A percentile compares a stretch with the other conserved stretches of the same genome.
These are phyloP conservation scores for Phorcus lineatus DNA, from an alignment of 2,888 invertebrate species.

Conservation along the genomic window DNA sequence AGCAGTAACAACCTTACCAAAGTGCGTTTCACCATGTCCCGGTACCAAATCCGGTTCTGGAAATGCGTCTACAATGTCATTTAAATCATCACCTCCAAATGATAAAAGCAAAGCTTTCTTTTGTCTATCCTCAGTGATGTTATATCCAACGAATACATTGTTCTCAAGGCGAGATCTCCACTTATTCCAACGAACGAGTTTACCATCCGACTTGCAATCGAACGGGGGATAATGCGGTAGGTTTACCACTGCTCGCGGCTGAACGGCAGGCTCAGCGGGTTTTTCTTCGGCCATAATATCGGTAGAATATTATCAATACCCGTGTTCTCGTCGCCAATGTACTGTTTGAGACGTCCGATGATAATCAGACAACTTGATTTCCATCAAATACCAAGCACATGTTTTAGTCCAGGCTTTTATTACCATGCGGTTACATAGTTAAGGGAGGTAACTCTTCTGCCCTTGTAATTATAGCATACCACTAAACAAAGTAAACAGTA, in stretches of 20 bases:
- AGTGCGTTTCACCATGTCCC: neutral
- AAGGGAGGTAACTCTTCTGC: no score
- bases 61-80: neutral
- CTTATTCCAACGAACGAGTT: neutral
- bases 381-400: no score
- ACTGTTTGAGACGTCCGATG: neutral
- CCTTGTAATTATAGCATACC: no score
- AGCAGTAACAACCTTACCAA: neutral
- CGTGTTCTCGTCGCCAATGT: neutral
- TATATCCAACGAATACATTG: neutral
- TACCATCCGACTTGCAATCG: neutral
- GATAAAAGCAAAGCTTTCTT: neutral
- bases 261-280: neutral
- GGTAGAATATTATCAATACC: neutral
- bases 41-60: neutral
- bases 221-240: neutral
- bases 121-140: neutral
- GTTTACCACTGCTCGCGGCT: neutral
- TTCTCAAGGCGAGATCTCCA: neutral
- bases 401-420: no score
- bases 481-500: no score
- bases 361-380: neutral
- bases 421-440: no score
- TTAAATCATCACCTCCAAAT: conserved; percentile 3
- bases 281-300: neutral